Conservation (phyloP, 1,140 invertebrate genomes). For the Sycophaga agraensis region DNA sequence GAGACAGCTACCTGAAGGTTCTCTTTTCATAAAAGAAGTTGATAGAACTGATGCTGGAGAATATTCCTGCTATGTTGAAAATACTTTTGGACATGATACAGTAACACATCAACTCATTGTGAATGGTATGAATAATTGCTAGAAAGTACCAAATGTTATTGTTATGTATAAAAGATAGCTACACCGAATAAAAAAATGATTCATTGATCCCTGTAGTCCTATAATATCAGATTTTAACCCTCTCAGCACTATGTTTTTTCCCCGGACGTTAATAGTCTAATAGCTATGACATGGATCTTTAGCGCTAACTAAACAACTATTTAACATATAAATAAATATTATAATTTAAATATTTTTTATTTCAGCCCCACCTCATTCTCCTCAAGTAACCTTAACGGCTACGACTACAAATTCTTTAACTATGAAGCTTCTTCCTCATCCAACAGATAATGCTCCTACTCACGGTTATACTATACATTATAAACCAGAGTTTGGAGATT, state of each 20-base stretch:
- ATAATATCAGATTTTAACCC: too few relatives aligned
- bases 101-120: slow-evolving; percentile 89
- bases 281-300: too few relatives aligned
- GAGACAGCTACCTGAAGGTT: slow-evolving; percentile 83
- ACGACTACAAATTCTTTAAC: slow-evolving; percentile 83
- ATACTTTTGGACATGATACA: slow-evolving; percentile 87
- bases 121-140: slow-evolving; percentile 70
- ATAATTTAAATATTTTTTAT: slow-evolving; percentile 23
- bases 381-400: slow-evolving; percentile 74
- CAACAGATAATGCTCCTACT: slow-evolving; percentile 72
- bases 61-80: slow-evolving; percentile 89
- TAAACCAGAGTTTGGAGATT: slow-evolving; percentile 90
- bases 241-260: too few relatives aligned
- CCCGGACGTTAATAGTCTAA: too few relatives aligned
- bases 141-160: too few relatives aligned
- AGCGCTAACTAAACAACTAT: too few relatives aligned
- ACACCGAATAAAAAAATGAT: too few relatives aligned
- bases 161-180: not conserved
- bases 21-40: slow-evolving; percentile 85
- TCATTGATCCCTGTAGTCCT: too few relatives aligned
- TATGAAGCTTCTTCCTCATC: slow-evolving; percentile 76
- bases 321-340: not conserved
- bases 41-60: slow-evolving; percentile 86
- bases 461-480: slow-evolving; percentile 90
- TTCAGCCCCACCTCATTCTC: slow-evolving; percentile 79